phyloP scores from a whole-genome alignment of 2,888 invertebrate genomes.

The Cantharis nigra region DNA sequence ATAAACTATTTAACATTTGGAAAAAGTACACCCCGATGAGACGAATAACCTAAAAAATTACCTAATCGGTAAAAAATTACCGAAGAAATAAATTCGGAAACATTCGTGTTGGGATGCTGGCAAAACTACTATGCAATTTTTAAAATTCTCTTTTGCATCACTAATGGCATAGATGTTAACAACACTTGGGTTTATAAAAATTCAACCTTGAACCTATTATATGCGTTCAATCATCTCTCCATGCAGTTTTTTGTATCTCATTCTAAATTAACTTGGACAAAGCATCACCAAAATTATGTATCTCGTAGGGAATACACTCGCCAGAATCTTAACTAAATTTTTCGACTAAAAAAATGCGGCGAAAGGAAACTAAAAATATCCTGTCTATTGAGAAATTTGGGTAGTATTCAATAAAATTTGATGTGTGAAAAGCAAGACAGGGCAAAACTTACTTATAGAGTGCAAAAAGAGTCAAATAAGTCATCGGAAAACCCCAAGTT shows the following conservation, averaged over 20 bases:
- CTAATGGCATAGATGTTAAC: background rate
- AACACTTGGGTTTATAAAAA: conserved; percentile 7
- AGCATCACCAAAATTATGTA: background rate
- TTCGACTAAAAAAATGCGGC: background rate
- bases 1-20: background rate
- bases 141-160: background rate
- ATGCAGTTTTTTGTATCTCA: conserved; percentile 24
- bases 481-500: background rate
- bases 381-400: background rate
- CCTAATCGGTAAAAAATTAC: background rate
- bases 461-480: background rate
- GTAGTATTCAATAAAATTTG: background rate
- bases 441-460: background rate
- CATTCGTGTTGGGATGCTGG: background rate
- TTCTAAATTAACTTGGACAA: conserved; percentile 19
- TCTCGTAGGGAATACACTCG: background rate
- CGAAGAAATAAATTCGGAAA: background rate
- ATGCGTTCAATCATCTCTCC: conserved; percentile 26
- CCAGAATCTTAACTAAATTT: background rate
- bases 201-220: conserved; percentile 25
- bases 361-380: background rate
- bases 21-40: background rate
- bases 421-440: background rate
- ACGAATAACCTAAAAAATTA: background rate
- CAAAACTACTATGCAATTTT: background rate